phyloP scores from a whole-genome alignment of 2,888 invertebrate species.

The Yponomeuta malinellus region DNA sequence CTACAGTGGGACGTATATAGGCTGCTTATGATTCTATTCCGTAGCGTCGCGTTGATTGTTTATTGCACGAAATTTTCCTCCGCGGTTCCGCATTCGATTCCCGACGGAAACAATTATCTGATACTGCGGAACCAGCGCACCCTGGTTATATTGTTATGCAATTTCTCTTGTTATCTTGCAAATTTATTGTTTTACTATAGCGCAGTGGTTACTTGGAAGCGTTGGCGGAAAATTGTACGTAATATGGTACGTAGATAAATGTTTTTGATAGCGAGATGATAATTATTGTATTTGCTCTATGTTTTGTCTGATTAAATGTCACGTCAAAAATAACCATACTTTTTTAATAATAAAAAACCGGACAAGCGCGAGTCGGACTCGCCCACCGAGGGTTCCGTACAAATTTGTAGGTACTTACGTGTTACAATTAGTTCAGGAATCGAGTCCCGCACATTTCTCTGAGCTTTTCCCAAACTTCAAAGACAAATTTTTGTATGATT shows the following conservation, averaged over 20 bases:
- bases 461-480: no score
- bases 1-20: no score
- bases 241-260: not conserved
- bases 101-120: constrained; percentile 2
- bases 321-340: not conserved
- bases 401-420: no score
- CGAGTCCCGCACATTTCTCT: no score
- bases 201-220: not conserved
- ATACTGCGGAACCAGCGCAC: not conserved
- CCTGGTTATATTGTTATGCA: constrained; percentile 6
- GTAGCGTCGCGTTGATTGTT: not conserved
- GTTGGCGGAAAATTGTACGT: not conserved
- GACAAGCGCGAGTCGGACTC: no score
- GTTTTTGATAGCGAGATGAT: not conserved
- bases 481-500: no score
- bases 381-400: no score
- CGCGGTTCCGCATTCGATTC: not conserved
- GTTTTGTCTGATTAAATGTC: not conserved
- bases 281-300: not conserved
- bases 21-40: no score
- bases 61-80: not conserved
- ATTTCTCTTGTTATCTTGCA: constrained; percentile 12
- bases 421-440: no score
- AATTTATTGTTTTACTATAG: constrained; percentile 13
- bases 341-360: not conserved